phyloP scores from a whole-genome alignment of 92 coral and sea anemone genomes.

The Hydrozoanthus gracilis region DNA sequence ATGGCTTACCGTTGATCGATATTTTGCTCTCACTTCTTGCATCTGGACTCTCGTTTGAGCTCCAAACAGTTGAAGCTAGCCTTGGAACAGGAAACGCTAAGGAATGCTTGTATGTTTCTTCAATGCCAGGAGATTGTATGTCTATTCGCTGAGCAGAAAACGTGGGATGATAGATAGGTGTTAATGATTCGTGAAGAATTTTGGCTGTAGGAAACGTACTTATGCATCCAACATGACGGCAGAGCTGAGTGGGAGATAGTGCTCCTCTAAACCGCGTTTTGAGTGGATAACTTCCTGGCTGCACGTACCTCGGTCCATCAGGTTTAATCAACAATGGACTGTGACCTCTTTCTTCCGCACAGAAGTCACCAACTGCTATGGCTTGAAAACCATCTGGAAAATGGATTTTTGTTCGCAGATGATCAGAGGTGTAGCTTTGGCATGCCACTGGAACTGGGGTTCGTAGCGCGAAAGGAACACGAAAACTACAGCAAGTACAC shows the following conservation, averaged over 20 bases:
- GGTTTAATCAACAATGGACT: neutral
- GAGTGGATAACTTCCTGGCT: constrained; percentile 2
- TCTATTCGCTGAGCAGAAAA: constrained; percentile 31
- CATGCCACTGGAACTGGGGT: constrained; percentile 15
- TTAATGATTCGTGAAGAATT: constrained; percentile 3
- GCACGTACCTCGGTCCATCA: constrained; percentile 18
- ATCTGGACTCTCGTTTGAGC: neutral
- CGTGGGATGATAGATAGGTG: constrained; percentile 14
- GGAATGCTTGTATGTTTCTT: neutral
- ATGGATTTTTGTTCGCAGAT: constrained; percentile 42
- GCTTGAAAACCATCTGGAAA: constrained; percentile 26
- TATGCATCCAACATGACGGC: neutral
- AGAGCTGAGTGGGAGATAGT: neutral
- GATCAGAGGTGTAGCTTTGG: constrained; percentile 26
- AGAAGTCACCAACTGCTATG: neutral
- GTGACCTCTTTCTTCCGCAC: neutral
- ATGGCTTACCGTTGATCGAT: constrained; percentile 1
- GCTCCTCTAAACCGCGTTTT: constrained; percentile 15
- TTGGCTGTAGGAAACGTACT: constrained; percentile 3
- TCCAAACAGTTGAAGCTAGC: constrained; percentile 8
- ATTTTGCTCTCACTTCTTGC: constrained; percentile 3
- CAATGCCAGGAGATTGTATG: neutral
- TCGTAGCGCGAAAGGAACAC: constrained; percentile 26
- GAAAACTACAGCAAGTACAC: constrained; percentile 24
- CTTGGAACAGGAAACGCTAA: constrained; percentile 28